Base-by-base conservation (phyloP, 2,113 vertebrate species). In the Aviceda subcristata region DNA sequence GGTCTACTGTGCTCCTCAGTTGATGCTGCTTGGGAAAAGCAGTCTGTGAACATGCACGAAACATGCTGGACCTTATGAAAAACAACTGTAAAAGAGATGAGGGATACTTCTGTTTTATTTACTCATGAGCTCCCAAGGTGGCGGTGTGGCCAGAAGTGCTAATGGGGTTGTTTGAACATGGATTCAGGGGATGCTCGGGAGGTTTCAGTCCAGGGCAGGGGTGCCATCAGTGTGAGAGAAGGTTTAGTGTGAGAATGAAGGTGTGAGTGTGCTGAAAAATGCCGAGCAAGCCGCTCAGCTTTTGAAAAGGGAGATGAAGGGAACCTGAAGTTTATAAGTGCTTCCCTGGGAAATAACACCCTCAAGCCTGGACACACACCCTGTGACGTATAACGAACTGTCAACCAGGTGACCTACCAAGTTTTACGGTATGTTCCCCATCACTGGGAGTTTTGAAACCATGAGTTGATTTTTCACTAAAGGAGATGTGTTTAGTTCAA, bases 181-280 rank as follows among this genome's bases (percentile, higher is more conserved):
- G 27, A 38, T 74, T 48, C 32, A 76, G 24, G 29, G 17, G 46
- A 38, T 38, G 13, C 19, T 45, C 3, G 1, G 12, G 22, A 34
- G 3, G 3, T 74, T 82, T 90, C 23, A 24, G 13, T 39, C 30
- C 2, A 2, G 23, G 14, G 6, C 48, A 63, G 62, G 17, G 36
- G 50, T 57, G 27, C 13, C 15, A 24, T 27, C 0, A 0, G 10
- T 39, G 16, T 20, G 26, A 80, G 38, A 74, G 24, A 53, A 57
- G 50, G 46, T 67, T 94, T 66, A 41, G 32, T 53, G 24, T 62
- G 22, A 12, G 22, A 57, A 20, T 0, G 5, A 68, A 68, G 36
- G 8, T 0, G 19, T 3, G 9, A 22, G 34, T 6, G 15, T 10
- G 7, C 24, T 66, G 57, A 50, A 68, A 76, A 67, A 45, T 9